Base-by-base conservation (phyloP, 2,113 vertebrate species). In the Megaceryle maxima region DNA sequence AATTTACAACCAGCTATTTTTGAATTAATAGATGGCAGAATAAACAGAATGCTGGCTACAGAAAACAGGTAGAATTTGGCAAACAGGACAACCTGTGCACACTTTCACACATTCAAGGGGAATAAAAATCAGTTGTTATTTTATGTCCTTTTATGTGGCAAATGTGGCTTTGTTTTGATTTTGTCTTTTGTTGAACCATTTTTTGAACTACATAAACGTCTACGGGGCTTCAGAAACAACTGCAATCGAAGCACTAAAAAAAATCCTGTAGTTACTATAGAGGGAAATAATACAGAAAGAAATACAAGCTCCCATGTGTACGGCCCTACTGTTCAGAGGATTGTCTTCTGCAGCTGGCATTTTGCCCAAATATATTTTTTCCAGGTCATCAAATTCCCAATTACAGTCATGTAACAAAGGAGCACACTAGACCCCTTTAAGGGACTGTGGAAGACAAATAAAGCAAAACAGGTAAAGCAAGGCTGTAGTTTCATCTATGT, bases 331-430 rank as follows among this genome's bases (percentile, higher is more conserved):
- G 62, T 87, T 87, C 59, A 88, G 57, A 90, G 69, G 56, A 89
- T 84, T 94, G 74, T 83, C 82, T 88, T 46, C 37, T 92, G 74
- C 92, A 48, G 33, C 57, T 97, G 95, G 83, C 93, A 91, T 95
- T 91, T 94, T 94, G 95, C 94, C 84, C 33, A 57, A 89, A 89
- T 43, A 79, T n/a, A 56, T 85, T 87, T 96, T 86, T 94, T 95
- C 94, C 89, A 95, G 93, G 93, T 96, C 94, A 96, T 89, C 88
- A 91, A 75, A 90, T 93, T 96, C 80, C 76, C 9, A 10, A 73
- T 94, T 92, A 92, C 16, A 73, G 19, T 84, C 74, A 39, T 48
- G 68, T 37, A 87, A 75, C 80, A 95, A 87, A 89, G 39, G 44
- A 95, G 87, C 41, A 80, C 29, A 75, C 41, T 33, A 93, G 69